Percentiles rank a stretch among this genome's conserved stretches.
Evolutionary conservation across 2,888 invertebrate genomes (phyloP).

Genomic region (Synergus itoensis): DNA sequence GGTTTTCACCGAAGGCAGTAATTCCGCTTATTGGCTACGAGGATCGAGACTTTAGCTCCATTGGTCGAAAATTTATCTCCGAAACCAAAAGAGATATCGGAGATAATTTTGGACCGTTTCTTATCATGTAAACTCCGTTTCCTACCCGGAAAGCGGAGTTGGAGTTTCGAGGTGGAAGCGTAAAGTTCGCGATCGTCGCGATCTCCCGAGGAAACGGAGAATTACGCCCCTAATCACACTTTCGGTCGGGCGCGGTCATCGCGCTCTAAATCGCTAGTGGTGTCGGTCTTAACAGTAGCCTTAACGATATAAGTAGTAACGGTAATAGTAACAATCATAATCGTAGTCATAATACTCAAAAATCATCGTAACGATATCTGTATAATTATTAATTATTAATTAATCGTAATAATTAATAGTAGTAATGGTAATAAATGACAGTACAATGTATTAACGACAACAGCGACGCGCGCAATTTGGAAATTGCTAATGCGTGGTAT

Average conservation of each 20-base stretch:
- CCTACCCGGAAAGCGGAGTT: conserved; percentile 25
- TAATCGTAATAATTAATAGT: conserved; percentile 55
- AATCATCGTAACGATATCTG: conserved; percentile 57
- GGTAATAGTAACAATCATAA: conserved; percentile 63
- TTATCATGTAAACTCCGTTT: not conserved
- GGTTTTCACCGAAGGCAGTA: conserved; percentile 21
- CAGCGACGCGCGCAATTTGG: conserved; percentile 54
- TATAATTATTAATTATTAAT: conserved; percentile 55
- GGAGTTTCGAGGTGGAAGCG: conserved; percentile 41
- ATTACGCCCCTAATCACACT: conserved; percentile 50
- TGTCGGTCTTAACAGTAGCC: conserved; percentile 69
- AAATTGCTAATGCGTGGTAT: conserved; percentile 51
- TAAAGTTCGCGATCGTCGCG: conserved; percentile 44
- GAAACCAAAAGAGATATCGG: not conserved
- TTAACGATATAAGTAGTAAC: conserved; percentile 69
- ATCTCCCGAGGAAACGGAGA: conserved; percentile 60
- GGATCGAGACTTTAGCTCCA: conserved; percentile 2
- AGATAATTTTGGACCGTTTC: not conserved
- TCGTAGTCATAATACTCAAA: conserved; percentile 61
- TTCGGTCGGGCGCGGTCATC: conserved; percentile 50
- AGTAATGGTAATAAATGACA: conserved; percentile 62
- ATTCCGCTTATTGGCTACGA: conserved; percentile 18
- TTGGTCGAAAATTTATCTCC: conserved; percentile 19
- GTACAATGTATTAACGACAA: conserved; percentile 58
- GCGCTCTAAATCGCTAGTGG: conserved; percentile 59